Evolutionary conservation across 2,797 vertebrate species (phyloP).

Genomic region (Parambassis ranga): DNA sequence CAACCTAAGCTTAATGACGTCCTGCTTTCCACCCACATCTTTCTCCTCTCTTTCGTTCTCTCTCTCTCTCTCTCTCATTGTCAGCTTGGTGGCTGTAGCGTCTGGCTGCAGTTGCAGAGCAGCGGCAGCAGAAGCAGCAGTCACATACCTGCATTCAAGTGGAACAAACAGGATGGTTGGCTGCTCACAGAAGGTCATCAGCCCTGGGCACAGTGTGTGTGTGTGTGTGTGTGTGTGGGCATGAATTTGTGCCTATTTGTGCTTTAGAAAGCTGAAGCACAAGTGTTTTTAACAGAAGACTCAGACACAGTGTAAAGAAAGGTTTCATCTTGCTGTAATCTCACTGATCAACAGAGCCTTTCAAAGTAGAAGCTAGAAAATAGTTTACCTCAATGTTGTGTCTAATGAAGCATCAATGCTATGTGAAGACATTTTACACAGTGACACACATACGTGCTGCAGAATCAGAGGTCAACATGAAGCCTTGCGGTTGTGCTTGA

Average conservation of each 20-base stretch:
- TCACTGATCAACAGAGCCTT: neutral
- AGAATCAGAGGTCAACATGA: constrained; percentile 35
- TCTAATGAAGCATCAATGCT: neutral
- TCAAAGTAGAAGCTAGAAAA: too few relatives aligned
- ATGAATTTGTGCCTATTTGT: constrained; percentile 5
- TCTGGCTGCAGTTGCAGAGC: constrained; percentile 67
- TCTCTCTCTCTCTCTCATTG: constrained; percentile 37
- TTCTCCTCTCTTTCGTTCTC: neutral
- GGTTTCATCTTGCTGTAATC: constrained; percentile 15
- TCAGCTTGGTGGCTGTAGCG: constrained; percentile 61
- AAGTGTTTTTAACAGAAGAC: constrained; percentile 25
- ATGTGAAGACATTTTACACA: neutral
- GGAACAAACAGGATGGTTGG: constrained; percentile 82
- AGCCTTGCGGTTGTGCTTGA: neutral
- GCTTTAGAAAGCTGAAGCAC: constrained; percentile 39
- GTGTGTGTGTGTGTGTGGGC: neutral
- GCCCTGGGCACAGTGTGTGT: constrained; percentile 57
- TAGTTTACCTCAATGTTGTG: too few relatives aligned
- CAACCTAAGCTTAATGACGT: constrained; percentile 56
- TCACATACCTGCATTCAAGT: constrained; percentile 80
- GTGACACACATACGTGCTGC: neutral
- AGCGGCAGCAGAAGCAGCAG: constrained; percentile 65
- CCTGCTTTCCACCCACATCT: constrained; percentile 12
- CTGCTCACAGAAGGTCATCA: constrained; percentile 81
- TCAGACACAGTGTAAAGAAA: constrained; percentile 10